Evolutionary conservation across 2,797 vertebrate genomes (phyloP).

Genomic region (Leucoraja ocellata): DNA sequence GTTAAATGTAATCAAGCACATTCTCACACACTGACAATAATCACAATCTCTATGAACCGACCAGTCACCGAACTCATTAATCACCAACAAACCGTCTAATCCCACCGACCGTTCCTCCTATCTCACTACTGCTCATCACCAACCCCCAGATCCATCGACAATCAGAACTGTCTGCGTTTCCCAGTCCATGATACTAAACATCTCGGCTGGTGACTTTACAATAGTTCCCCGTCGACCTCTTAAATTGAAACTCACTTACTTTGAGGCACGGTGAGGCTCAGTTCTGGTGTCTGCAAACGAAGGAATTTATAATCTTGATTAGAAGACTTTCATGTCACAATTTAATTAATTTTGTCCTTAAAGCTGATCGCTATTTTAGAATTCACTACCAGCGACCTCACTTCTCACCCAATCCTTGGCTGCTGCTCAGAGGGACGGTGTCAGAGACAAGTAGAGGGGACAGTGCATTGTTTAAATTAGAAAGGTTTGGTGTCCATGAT

Average conservation of each 20-base stretch:
- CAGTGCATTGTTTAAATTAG: no score
- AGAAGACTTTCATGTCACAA: not conserved
- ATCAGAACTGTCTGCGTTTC: not conserved
- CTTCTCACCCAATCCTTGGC: not conserved
- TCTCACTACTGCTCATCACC: not conserved
- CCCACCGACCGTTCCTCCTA: not conserved
- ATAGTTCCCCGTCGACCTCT: no score
- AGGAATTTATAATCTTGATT: not conserved
- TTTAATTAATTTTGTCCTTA: not conserved
- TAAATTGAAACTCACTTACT: not conserved
- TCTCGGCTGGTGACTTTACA: no score
- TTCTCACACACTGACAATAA: no score
- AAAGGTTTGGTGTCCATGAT: no score
- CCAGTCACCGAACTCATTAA: not conserved
- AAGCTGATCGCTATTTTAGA: not conserved
- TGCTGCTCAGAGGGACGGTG: not conserved
- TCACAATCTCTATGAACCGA: no score
- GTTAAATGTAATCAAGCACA: no score
- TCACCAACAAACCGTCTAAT: not conserved
- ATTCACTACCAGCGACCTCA: not conserved
- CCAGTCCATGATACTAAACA: no score
- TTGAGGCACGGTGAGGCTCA: not conserved
- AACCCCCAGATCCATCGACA: not conserved
- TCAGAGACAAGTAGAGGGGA: no score
- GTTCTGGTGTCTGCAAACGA: not conserved